phyloP scores from a whole-genome alignment of 1,140 invertebrate species.

The Pachyrhynchus sulphureomaculatus region DNA sequence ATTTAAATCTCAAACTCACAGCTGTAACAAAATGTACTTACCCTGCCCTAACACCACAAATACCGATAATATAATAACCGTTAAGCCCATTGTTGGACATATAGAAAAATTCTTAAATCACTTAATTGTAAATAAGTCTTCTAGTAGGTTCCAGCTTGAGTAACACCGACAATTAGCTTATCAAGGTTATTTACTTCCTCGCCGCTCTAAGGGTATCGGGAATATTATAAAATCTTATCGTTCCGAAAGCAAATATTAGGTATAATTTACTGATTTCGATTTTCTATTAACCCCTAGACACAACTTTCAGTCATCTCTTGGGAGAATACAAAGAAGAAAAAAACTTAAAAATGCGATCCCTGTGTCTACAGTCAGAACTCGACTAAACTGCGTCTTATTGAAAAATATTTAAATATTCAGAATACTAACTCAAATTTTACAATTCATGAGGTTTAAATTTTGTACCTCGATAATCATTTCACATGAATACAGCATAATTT shows the following conservation, averaged over 20 bases:
- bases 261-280: neutral
- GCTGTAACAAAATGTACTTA: neutral
- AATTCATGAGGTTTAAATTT: constrained; percentile 8
- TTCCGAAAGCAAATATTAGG: neutral
- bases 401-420: constrained; percentile 10
- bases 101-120: neutral
- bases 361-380: neutral
- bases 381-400: constrained; percentile 14
- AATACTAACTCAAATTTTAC: constrained; percentile 6
- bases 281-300: neutral
- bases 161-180: neutral
- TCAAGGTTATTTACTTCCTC: neutral
- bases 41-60: neutral
- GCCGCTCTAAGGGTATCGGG: neutral
- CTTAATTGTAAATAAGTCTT: neutral
- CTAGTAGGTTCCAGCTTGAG: neutral
- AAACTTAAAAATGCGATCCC: neutral
- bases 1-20: too few species aligned
- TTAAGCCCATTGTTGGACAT: neutral
- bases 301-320: neutral
- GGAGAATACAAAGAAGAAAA: neutral
- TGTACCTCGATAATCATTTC: constrained; percentile 4
- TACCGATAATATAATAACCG: neutral
- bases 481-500: neutral
- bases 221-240: constrained; percentile 2